Evolutionary conservation across 2,113 vertebrate species (phyloP).

Genomic region (Brienomyrus longianalis): DNA sequence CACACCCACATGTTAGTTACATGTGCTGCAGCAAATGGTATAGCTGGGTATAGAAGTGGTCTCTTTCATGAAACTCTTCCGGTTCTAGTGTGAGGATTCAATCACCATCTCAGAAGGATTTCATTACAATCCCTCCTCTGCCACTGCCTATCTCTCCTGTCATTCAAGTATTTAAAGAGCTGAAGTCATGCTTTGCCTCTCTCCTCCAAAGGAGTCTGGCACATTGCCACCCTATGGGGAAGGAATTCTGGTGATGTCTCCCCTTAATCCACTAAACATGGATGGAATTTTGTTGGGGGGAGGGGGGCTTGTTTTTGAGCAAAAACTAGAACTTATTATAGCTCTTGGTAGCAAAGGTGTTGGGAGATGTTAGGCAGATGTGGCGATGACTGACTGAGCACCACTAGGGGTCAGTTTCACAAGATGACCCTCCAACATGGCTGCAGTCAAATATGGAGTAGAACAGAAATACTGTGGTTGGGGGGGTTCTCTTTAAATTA

Average conservation of each 20-base stretch:
- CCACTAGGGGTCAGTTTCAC: not conserved
- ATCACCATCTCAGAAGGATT: not conserved
- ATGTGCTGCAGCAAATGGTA: not conserved
- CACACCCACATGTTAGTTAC: not conserved
- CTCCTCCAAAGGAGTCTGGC: slow-evolving; percentile 34
- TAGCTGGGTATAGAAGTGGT: not conserved
- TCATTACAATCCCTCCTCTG: not conserved
- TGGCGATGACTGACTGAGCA: not conserved
- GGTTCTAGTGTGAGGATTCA: not conserved
- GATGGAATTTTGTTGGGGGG: slow-evolving; percentile 38
- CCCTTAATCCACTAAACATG: slow-evolving; percentile 54
- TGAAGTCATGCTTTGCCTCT: slow-evolving; percentile 33
- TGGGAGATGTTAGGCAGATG: not conserved
- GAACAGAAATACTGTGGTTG: not conserved
- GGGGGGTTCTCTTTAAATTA: not conserved
- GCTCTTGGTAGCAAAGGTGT: not conserved
- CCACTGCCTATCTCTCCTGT: not conserved
- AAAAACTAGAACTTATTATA: slow-evolving; percentile 36
- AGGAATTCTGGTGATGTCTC: slow-evolving; percentile 41
- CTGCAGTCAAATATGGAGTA: not conserved
- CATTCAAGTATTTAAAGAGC: slow-evolving; percentile 32
- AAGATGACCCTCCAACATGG: not conserved
- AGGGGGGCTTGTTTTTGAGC: slow-evolving; percentile 29
- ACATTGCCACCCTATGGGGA: slow-evolving; percentile 50
- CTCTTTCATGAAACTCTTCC: not conserved